Base-by-base conservation (phyloP, 2,888 invertebrate species). In the Pollenia angustigena region DNA sequence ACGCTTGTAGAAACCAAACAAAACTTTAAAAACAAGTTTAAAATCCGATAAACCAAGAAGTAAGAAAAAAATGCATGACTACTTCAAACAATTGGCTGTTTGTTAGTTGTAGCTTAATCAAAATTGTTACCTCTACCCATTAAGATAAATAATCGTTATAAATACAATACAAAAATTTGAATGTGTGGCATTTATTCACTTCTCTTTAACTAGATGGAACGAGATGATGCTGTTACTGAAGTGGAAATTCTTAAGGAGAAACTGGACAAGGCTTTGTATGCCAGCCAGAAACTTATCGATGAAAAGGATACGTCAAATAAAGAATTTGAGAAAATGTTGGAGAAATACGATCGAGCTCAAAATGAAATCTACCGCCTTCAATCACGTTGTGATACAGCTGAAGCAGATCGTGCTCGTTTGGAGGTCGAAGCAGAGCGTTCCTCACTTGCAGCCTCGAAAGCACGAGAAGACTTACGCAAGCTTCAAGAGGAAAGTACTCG, bases 271-370 rank as follows among this genome's bases (percentile, higher is more conserved):
- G 95, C 97, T 46, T 95, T 97, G 87, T 96, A 97, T 90, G 95
- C 96, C 44, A 95, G 97, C 88, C 97, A 96, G 92, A 98, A 98
- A 93, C 95, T 97, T 40, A 95, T 97, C 89, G 98, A 98, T 91
- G 98, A 98, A 91, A 96, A 97, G 90, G 98, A 98, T 90, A 96
- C 95, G 75, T 96, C 97, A 90, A 97, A 97, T 94, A 97, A 97
- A 94, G 98, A 98, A 94, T 97, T 97, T 92, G 98, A 98, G 92
- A 97, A 98, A 94, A 95, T 98, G 95, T 94, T 98, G 90, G 98
- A 98, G 94, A 98, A 98, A 94, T 97, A 97, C 93, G 97, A 97
- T 94, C 97, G 98, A 91, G 96, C 97, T 23, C 98, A 98, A 93
- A 97, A 97, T 90, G 98, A 98, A 93, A 95, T 97, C 84, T 98